phyloP scores from a whole-genome alignment of 2,888 invertebrate genomes.

The Scaptomyza cyrtandrae region DNA sequence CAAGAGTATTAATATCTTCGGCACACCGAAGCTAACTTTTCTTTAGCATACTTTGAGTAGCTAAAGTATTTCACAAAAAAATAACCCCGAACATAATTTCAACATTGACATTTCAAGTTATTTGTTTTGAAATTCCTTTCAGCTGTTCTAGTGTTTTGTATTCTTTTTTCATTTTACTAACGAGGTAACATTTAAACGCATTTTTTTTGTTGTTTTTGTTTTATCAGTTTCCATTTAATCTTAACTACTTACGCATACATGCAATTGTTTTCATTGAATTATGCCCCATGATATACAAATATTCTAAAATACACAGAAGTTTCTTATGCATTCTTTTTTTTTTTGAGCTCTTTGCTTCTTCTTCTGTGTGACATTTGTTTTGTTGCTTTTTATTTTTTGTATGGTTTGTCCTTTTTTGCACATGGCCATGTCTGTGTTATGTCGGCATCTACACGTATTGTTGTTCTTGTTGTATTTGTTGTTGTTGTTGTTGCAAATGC shows the following conservation, averaged over 20 bases:
- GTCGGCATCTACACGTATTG: constrained; percentile 9
- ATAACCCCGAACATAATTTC: constrained; percentile 46
- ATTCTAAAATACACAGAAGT: background rate
- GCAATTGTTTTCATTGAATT: constrained; percentile 28
- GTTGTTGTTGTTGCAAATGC: constrained; percentile 28
- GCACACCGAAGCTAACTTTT: constrained; percentile 8
- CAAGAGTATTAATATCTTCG: constrained; percentile 9
- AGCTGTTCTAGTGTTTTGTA: background rate
- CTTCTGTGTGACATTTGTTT: constrained; percentile 1
- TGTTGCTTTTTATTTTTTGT: constrained; percentile 1
- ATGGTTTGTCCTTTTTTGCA: constrained; percentile 14
- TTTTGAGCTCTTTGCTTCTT: background rate
- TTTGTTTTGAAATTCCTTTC: constrained; percentile 13
- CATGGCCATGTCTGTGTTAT: constrained; percentile 15
- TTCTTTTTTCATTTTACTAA: constrained; percentile 54
- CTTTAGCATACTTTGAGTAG: constrained; percentile 44
- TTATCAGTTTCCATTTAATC: constrained; percentile 39
- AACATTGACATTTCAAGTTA: constrained; percentile 32
- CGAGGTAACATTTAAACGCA: constrained; percentile 82
- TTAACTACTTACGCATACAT: constrained; percentile 45
- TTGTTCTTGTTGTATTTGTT: constrained; percentile 14
- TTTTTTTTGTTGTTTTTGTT: constrained; percentile 30
- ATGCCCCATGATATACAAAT: constrained; percentile 14
- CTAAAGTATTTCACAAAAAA: constrained; percentile 53
- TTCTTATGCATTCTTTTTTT: no score